Evolutionary conservation across 2,888 invertebrate species (phyloP).

Genomic region (Phoronis australis): DNA sequence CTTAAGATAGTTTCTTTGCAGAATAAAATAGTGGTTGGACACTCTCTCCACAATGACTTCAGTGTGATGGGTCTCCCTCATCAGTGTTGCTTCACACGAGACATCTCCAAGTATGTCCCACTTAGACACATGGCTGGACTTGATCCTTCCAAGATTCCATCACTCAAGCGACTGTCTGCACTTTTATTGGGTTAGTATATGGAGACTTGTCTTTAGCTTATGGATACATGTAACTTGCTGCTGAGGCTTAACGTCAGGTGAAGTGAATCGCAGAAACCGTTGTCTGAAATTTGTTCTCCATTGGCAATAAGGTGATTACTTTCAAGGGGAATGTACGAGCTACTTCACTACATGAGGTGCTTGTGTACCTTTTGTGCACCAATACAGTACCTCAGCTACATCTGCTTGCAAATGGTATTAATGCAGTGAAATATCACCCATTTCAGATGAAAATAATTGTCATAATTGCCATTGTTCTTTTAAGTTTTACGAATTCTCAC

Average conservation of each 20-base stretch:
- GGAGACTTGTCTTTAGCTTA: not conserved
- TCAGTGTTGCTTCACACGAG: constrained; percentile 19
- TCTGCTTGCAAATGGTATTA: too few relatives aligned
- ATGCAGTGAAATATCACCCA: too few relatives aligned
- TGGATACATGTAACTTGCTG: not conserved
- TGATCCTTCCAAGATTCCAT: constrained; percentile 1
- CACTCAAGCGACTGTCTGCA: constrained; percentile 17
- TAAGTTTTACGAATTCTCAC: too few relatives aligned
- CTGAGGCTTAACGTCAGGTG: not conserved
- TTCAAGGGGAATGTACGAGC: too few relatives aligned
- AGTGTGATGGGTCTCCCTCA: constrained; percentile 23
- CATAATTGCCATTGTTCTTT: too few relatives aligned
- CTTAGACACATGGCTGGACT: constrained; percentile 15
- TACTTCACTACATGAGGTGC: too few relatives aligned
- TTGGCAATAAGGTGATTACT: too few relatives aligned
- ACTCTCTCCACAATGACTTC: constrained; percentile 38
- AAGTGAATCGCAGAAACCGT: not conserved
- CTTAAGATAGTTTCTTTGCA: constrained; percentile 21
- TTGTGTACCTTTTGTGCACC: too few relatives aligned
- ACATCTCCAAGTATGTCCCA: constrained; percentile 21
- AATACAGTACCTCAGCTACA: too few relatives aligned
- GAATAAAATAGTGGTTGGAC: constrained; percentile 42
- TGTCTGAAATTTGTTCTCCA: too few relatives aligned
- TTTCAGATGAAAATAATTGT: too few relatives aligned
- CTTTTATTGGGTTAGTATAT: constrained; percentile 17